Evolutionary conservation across 2,113 vertebrate genomes (phyloP), one percentile per base, ranked within the genome.

Genomic region (Loxodonta africana): DNA sequence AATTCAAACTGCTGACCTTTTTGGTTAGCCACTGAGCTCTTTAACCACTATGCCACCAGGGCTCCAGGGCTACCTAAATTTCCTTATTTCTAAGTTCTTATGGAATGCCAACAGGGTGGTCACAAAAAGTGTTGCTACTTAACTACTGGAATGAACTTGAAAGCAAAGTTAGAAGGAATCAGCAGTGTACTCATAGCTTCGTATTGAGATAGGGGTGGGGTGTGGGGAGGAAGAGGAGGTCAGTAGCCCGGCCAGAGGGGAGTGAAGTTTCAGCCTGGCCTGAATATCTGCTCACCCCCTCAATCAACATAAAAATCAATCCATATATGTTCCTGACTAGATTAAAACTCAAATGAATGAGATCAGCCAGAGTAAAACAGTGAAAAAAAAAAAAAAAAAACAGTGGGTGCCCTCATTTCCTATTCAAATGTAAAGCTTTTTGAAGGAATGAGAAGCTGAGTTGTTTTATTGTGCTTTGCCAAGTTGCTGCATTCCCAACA

Each of bases 401-500:
- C 44, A 92, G 51, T 4, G 18, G 30, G 0, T 26, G 51, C 37
- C 30, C 23, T 65, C 44, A 33, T 18, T 73, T 78, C 60, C 48
- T 84, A 69, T 20, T 73, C 65, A 94, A 90, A 78, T 48, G 9
- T 41, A n/a, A 92, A 80, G 30, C 12, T 60, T 90, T 65, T 26
- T 80, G 33, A 85, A 85, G 46, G 15, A 89, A 85, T 76, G 60
- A 90, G 67, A 84, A 92, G 21, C 28, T 89, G 53, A 67, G 57
- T 80, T 33, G 85, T 89, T 92, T 80, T 37, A 48, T 46, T 67
- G 37, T 37, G 53, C 30, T 77, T 80, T 92, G 86, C 85, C 93
- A 88, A 92, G 41, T 76, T 60, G 21, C 80, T 80, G 41, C 51
- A 65, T 89, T 53, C 53, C 63, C 25, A 82, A 69, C 15, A 57